Base-by-base conservation (phyloP, 2,888 invertebrate genomes). In the Rhingia campestris region DNA sequence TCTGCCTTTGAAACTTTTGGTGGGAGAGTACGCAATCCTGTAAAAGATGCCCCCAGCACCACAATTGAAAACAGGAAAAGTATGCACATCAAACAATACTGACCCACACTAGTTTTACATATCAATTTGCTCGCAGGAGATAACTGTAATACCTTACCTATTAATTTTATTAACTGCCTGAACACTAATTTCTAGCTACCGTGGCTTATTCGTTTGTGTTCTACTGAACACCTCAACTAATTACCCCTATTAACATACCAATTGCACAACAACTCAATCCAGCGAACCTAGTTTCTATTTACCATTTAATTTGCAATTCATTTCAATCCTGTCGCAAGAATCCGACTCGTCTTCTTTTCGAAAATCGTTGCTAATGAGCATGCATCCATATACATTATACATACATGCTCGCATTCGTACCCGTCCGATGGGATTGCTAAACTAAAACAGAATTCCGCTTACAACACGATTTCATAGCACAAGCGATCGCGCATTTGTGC, bases 391-490 rank as follows among this genome's bases (percentile, higher is more conserved):
- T 70, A 6, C 35, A 66, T 41, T 22, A 22, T 54, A 14, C 56
- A 56, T 43, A 33, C 22, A 22, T 22, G 22, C 22, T 22, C 22
- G 22, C 22, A 22, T 22, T 22, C 22, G 22, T 22, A 22, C 22
- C 22, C 22, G 22, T 22, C 22, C 22, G 22, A 22, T 22, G 22
- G 51, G 58, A 33, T 54, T 41, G 51, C 74, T 22, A 6, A 64
- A 49, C 49, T 49, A 22, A 58, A 47, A 43, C 41, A 41, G 35
- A 73, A 63, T 51, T 66, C 58, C 58, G 49, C 54, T 70, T 56
- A 37, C 66, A 72, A 73, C 66, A 73, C 14, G 56, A 64, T 72
- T 77, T 70, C 54, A 69, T n/a, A 51, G 37, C n/a, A 70, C 59
- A 43, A 41, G 12, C 61, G 54, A 58, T 51, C 32, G 30, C 43